Percentiles rank a stretch among this genome's conserved stretches.
Evolutionary conservation across 2,888 invertebrate species (phyloP).

Genomic region (Eurytoma californica): DNA sequence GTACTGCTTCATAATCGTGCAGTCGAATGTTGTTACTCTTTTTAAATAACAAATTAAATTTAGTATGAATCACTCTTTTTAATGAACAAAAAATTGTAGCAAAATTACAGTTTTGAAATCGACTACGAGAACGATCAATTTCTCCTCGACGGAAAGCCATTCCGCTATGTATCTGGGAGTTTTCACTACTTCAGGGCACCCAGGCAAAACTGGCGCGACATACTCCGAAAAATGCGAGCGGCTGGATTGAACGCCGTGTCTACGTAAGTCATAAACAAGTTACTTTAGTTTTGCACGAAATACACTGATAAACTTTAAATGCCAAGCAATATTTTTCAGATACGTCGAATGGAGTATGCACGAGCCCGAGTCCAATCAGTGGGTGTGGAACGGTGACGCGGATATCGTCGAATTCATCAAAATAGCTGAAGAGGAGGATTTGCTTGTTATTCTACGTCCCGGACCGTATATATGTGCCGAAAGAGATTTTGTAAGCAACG

Average conservation of each 20-base stretch:
- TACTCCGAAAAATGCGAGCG: slow-evolving; percentile 85
- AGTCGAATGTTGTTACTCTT: too few relatives aligned
- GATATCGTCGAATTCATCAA: slow-evolving; percentile 81
- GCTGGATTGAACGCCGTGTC: slow-evolving; percentile 93
- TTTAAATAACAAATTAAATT: background rate
- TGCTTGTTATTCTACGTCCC: slow-evolving; percentile 87
- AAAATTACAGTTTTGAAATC: slow-evolving; percentile 73
- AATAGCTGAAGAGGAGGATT: slow-evolving; percentile 85
- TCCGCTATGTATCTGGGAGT: slow-evolving; percentile 86
- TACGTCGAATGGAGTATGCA: slow-evolving; percentile 95
- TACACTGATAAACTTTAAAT: background rate
- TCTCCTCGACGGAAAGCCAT: slow-evolving; percentile 83
- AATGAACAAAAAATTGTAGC: background rate
- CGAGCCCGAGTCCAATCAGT: slow-evolving; percentile 81
- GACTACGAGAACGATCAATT: slow-evolving; percentile 81
- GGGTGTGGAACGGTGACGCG: slow-evolving; percentile 78
- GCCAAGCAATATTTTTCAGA: slow-evolving; percentile 71
- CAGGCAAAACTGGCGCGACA: slow-evolving; percentile 86
- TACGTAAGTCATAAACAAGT: slow-evolving; percentile 78
- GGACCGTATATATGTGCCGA: slow-evolving; percentile 96
- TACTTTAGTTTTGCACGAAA: background rate
- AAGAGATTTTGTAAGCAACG: slow-evolving; percentile 81
- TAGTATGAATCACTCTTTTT: background rate
- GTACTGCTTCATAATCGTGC: too few relatives aligned
- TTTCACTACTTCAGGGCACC: slow-evolving; percentile 92